phyloP scores from a whole-genome alignment of 1,140 invertebrate genomes.

The Tachypleus tridentatus region DNA sequence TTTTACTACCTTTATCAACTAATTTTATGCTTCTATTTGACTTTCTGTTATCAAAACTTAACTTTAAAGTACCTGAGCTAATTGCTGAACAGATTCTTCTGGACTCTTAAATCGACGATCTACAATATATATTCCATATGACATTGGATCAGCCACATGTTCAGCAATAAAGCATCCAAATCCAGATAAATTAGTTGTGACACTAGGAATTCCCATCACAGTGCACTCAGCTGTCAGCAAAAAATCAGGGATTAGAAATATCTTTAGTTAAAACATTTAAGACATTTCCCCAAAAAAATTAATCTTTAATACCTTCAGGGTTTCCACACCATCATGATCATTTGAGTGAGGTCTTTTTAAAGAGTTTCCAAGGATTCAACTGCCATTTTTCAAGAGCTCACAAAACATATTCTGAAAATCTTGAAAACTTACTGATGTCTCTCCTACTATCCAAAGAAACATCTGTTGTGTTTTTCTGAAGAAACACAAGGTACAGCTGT shows the following conservation, averaged over 20 bases:
- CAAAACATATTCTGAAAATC: too few species aligned
- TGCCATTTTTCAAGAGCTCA: too few species aligned
- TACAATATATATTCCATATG: slow-evolving; percentile 97
- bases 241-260: not conserved
- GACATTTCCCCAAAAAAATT: not conserved
- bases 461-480: too few species aligned
- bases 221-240: slow-evolving; percentile 77
- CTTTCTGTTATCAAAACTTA: too few species aligned
- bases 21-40: too few species aligned
- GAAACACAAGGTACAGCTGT: too few species aligned
- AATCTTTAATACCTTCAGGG: not conserved
- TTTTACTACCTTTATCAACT: too few species aligned
- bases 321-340: too few species aligned
- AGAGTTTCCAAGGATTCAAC: too few species aligned
- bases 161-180: slow-evolving; percentile 99
- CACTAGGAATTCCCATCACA: slow-evolving; percentile 96
- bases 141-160: slow-evolving; percentile 93
- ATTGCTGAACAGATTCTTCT: slow-evolving; percentile 83
- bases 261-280: not conserved
- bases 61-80: slow-evolving; percentile 56
- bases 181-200: slow-evolving; percentile 94
- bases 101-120: slow-evolving; percentile 77
- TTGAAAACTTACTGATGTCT: too few species aligned
- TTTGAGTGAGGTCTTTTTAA: too few species aligned
- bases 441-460: too few species aligned